Evolutionary conservation across 2,113 vertebrate genomes (phyloP).

Genomic region (Alexandromys fortis): DNA sequence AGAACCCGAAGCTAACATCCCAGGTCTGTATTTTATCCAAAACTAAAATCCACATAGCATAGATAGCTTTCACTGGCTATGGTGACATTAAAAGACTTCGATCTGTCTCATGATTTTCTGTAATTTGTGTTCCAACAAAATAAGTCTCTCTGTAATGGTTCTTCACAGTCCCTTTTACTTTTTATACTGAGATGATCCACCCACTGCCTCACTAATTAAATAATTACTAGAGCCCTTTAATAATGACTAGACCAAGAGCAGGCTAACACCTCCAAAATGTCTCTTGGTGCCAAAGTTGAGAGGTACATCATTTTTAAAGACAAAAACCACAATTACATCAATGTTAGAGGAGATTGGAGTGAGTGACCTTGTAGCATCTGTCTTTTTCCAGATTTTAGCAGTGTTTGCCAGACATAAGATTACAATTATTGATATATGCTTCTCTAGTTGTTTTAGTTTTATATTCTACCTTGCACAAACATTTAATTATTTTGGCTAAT

Average conservation of each 20-base stretch:
- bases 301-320: neutral
- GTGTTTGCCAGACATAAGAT: neutral
- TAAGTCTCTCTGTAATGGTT: neutral
- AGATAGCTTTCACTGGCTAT: neutral
- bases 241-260: neutral
- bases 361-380: neutral
- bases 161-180: neutral
- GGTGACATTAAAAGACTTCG: neutral
- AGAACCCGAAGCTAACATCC: neutral
- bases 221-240: neutral
- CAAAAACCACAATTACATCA: neutral
- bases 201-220: neutral
- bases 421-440: neutral
- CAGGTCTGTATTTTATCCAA: constrained; percentile 58
- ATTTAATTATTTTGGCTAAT: neutral
- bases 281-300: neutral
- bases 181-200: neutral
- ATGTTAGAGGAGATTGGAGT: neutral
- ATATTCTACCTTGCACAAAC: neutral
- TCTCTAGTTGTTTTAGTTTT: neutral
- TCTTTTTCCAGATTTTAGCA: neutral
- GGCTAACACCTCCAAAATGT: neutral
- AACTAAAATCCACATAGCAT: neutral
- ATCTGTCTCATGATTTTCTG: constrained; percentile 3
- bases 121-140: constrained; percentile 23